Evolutionary conservation across 2,113 vertebrate genomes (phyloP).

Genomic region (Lepisosteus osseus): DNA sequence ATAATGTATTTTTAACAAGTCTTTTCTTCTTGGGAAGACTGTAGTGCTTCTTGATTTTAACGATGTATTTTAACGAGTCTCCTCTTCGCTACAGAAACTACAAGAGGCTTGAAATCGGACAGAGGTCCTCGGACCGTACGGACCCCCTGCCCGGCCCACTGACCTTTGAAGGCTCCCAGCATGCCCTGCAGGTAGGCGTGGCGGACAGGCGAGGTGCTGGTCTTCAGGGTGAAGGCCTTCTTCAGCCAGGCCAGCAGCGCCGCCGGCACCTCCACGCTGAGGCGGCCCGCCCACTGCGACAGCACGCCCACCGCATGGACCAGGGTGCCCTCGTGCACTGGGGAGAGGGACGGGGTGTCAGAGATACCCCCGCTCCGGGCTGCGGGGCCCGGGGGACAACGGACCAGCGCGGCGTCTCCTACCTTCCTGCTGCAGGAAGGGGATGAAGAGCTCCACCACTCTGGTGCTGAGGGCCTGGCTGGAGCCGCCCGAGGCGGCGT

Average conservation of each 20-base stretch:
- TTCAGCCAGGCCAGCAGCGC: slow-evolving; percentile 87
- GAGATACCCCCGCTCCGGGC: too few relatives aligned
- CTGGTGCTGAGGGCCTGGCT: slow-evolving; percentile 80
- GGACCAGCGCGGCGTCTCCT: slow-evolving; percentile 26
- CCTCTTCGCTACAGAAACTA: too few relatives aligned
- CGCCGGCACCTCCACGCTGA: slow-evolving; percentile 79
- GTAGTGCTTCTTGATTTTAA: too few relatives aligned
- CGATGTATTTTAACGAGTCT: too few relatives aligned
- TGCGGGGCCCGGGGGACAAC: neutral
- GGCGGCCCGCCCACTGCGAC: slow-evolving; percentile 85
- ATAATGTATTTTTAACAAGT: too few relatives aligned
- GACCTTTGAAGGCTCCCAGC: slow-evolving; percentile 89
- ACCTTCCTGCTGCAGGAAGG: slow-evolving; percentile 96
- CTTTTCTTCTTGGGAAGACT: too few relatives aligned
- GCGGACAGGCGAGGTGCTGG: slow-evolving; percentile 84
- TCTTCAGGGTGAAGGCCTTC: slow-evolving; percentile 92
- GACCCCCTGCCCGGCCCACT: slow-evolving; percentile 23
- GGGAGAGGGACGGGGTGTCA: slow-evolving; percentile 9
- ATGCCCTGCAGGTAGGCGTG: slow-evolving; percentile 91
- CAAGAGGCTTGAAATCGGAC: too few relatives aligned
- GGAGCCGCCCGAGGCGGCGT: slow-evolving; percentile 82
- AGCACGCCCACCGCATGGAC: slow-evolving; percentile 85
- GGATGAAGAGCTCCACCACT: slow-evolving; percentile 83
- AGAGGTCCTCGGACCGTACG: too few relatives aligned
- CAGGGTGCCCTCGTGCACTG: slow-evolving; percentile 91